These are phyloP conservation scores for Urocyon cinereoargenteus DNA, from an alignment of 2,797 vertebrate species.

Conservation along the genomic window DNA sequence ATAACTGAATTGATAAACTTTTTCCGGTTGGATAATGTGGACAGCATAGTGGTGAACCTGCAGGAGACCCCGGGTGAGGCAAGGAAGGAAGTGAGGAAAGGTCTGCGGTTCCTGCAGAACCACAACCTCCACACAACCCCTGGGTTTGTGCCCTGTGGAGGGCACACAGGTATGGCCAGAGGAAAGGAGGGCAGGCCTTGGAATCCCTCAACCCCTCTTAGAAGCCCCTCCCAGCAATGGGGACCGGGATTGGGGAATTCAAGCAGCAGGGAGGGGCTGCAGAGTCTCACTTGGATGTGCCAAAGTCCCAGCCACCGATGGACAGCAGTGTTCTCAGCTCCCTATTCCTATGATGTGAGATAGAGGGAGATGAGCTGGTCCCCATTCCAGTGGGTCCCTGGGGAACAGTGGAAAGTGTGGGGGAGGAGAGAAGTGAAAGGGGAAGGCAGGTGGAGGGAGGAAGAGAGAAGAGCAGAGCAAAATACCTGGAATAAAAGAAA, in stretches of 20 bases:
- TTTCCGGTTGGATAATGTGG: slow-evolving; percentile 86
- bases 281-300: slow-evolving; percentile 88
- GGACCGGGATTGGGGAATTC: not conserved
- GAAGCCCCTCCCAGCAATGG: not conserved
- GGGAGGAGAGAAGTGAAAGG: not conserved
- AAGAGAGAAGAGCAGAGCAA: not conserved
- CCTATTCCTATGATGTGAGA: slow-evolving; percentile 86
- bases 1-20: slow-evolving; percentile 90
- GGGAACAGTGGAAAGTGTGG: not conserved
- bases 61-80: not conserved
- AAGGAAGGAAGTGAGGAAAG: not conserved
- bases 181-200: not conserved
- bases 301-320: slow-evolving; percentile 92
- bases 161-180: not conserved
- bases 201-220: not conserved
- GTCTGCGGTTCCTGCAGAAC: not conserved
- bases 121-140: not conserved
- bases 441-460: no score
- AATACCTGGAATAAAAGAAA: not conserved
- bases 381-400: not conserved
- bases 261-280: not conserved
- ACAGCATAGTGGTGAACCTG: slow-evolving; percentile 92
- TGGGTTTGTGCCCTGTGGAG: rapidly evolving
- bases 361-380: not conserved
- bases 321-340: slow-evolving; percentile 90